Evolutionary conservation across 1,140 invertebrate species (phyloP).

Genomic region (Platorchestia sp.): DNA sequence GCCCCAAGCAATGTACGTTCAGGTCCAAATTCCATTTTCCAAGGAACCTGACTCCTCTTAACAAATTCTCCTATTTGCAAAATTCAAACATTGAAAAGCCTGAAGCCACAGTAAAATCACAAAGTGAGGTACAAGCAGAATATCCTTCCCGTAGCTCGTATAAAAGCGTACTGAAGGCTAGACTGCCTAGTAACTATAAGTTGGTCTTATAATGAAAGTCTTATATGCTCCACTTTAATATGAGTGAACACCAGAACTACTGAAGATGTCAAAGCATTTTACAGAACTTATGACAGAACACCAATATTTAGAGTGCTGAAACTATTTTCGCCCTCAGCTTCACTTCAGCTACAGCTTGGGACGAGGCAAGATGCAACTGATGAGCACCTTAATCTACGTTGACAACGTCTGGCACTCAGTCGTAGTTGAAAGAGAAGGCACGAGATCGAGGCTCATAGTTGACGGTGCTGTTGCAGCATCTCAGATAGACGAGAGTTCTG

Average conservation of each 20-base stretch:
- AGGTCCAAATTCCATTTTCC: background rate
- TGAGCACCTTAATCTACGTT: slow-evolving; percentile 76
- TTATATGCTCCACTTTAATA: background rate
- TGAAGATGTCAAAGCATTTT: background rate
- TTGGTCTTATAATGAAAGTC: too few species aligned
- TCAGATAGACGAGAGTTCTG: slow-evolving; percentile 43
- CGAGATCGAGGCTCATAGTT: slow-evolving; percentile 64
- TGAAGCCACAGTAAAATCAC: background rate
- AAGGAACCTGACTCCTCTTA: background rate
- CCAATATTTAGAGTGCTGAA: background rate
- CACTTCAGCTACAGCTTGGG: slow-evolving; percentile 83
- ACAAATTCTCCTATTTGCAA: background rate
- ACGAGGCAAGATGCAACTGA: slow-evolving; percentile 77
- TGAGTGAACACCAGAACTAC: background rate
- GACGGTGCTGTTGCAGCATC: slow-evolving; percentile 57
- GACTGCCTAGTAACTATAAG: background rate
- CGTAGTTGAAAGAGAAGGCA: slow-evolving; percentile 72
- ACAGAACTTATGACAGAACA: background rate
- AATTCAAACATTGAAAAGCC: background rate
- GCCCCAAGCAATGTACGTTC: background rate
- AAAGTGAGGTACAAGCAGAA: background rate
- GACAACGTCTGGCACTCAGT: slow-evolving; percentile 91
- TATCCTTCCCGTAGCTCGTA: background rate
- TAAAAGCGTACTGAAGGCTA: background rate
- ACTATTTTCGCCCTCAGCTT: slow-evolving; percentile 72